These are phyloP conservation scores for Drosophila austrosaltans DNA, from an alignment of 2,888 invertebrate genomes.

Conservation along the genomic window DNA sequence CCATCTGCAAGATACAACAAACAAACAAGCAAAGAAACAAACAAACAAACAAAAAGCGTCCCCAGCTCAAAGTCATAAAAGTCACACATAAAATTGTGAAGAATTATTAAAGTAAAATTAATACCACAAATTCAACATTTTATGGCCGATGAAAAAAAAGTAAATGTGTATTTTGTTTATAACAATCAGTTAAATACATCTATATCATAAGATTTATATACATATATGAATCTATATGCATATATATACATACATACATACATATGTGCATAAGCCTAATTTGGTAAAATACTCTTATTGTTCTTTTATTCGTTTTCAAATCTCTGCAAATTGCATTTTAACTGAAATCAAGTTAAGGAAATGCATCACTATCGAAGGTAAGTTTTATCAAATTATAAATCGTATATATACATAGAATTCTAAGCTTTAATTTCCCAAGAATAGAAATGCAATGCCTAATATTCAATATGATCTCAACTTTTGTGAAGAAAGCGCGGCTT, in stretches of 20 bases:
- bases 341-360: conserved; percentile 62
- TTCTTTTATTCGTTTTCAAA: conserved; percentile 39
- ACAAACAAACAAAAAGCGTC: conserved; percentile 16
- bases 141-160: conserved; percentile 34
- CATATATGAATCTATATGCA: conserved; percentile 27
- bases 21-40: conserved; percentile 9
- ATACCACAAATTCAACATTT: conserved; percentile 46
- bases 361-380: conserved; percentile 69
- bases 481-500: too few species aligned
- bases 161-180: conserved; percentile 9
- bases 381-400: conserved; percentile 25
- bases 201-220: conserved; percentile 40
- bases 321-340: conserved; percentile 26
- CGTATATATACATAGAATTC: too few species aligned
- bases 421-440: too few species aligned
- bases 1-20: conserved; percentile 9
- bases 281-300: conserved; percentile 5
- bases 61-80: conserved; percentile 58
- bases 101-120: conserved; percentile 33
- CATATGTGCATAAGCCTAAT: conserved; percentile 20
- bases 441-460: too few species aligned
- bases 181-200: conserved; percentile 35
- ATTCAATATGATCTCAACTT: too few species aligned
- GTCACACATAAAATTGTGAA: conserved; percentile 51
- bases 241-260: conserved; percentile 25